Conservation (phyloP, 2,113 vertebrate genomes). For the Coptodon bakossiorum region DNA sequence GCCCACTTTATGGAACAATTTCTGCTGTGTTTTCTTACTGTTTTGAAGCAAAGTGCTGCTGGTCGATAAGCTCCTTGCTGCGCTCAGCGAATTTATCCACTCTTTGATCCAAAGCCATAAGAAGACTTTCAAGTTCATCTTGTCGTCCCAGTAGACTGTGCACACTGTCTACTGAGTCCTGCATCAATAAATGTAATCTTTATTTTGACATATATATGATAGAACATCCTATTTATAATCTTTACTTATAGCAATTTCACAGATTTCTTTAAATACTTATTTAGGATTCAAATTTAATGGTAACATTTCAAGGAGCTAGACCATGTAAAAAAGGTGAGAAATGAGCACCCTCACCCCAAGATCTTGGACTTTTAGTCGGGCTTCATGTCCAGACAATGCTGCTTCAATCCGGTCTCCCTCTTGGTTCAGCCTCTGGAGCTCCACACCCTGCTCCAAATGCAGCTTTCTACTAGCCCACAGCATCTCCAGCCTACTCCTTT, state of each 20-base stretch:
- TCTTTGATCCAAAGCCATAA: constrained; percentile 69
- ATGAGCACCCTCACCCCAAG: constrained; percentile 71
- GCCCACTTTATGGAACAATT: not conserved
- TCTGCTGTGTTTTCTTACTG: constrained; percentile 51
- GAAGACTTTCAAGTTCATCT: constrained; percentile 74
- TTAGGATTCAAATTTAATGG: not conserved
- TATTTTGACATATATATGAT: not conserved
- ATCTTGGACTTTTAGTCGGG: constrained; percentile 71
- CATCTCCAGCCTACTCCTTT: constrained; percentile 63
- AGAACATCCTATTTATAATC: not conserved
- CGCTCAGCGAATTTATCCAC: constrained; percentile 62
- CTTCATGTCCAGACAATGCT: constrained; percentile 75
- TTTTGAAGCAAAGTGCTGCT: constrained; percentile 64
- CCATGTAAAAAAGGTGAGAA: not conserved
- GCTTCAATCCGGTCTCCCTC: constrained; percentile 78
- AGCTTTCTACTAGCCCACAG: constrained; percentile 68
- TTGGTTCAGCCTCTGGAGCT: constrained; percentile 76
- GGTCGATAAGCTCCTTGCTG: constrained; percentile 64
- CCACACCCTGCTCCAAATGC: constrained; percentile 70
- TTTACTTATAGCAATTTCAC: not conserved
- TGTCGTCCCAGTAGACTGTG: constrained; percentile 76
- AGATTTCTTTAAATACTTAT: not conserved
- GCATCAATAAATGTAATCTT: not conserved
- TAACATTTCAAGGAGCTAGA: not conserved
- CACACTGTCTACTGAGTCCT: constrained; percentile 79